Base-by-base conservation (phyloP, 2,797 vertebrate genomes). In the Pelochelys cantorii region DNA sequence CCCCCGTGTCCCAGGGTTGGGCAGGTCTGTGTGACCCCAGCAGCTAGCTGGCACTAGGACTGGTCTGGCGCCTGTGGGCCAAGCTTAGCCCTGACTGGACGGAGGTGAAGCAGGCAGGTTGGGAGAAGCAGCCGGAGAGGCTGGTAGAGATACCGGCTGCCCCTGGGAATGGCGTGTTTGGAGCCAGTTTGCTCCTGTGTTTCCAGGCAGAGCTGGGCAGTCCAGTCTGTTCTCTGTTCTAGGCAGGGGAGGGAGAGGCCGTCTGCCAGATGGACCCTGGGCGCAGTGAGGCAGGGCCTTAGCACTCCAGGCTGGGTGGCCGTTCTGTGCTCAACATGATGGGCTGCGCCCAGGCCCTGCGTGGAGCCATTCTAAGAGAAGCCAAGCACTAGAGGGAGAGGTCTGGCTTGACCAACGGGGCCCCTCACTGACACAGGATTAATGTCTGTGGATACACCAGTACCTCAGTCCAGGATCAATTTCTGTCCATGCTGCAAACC, bases 401-500 rank as follows among this genome's bases (percentile, higher is more conserved):
- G 71, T 48, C 48, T 48, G 12, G 71, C 37, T 37, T 75, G 25
- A 42, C 37, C 22, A 7, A 42, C 13, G 37, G 59, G 59, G 5
- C 31, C 27, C 48, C 48, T 48, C 42, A 5, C 53, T 3, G 34
- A 42, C 54, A 29, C 42, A 7, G 37, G 37, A 85, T 78, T 68
- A 52, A 65, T 31, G 56, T 9, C 52, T 37, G 85, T 55, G 37
- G 83, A 56, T 88, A 55, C 4, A 6, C n/a, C 56, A 83, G 34
- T 74, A n/a, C 29, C 71, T 59, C n/a, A 13, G 27, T 42, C 23
- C 81, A 62, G 54, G 57, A 60, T 31, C n/a, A 42, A 11, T 88
- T 92, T 80, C 85, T 65, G 84, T 84, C 80, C 84, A 65, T 91
- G n/a, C 18, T 81, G 79, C 86, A 53, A 27, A 85, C 78, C 65